Base-by-base conservation (phyloP, 2,888 invertebrate species). In the Leptopilina syphax region DNA sequence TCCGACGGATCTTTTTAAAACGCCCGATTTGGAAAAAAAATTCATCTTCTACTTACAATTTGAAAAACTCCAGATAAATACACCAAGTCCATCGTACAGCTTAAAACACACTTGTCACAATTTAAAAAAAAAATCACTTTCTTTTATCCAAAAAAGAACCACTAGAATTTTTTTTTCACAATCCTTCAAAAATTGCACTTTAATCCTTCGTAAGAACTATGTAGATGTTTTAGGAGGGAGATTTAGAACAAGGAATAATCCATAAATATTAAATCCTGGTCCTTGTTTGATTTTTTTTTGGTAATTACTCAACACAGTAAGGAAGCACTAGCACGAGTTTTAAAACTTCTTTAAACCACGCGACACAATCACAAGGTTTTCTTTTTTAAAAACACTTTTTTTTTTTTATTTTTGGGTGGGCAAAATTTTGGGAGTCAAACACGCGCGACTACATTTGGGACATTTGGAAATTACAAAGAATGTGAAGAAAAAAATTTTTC, bases 21-120 rank as follows among this genome's bases (percentile, higher is more conserved):
- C 44, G 8, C 44, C 8, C 44, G 44, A 44, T 8, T 8, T 44
- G 1, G 7, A 24, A 65, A 12, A 24, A 44, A 63, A 65, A 34
- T 34, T 34, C 34, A 34, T 7, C 1, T 44, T 44, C 8, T 84
- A 85, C 87, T 87, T 87, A 87, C 87, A 81, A 86, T 84, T 81
- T 84, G 83, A 81, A 83, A 83, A 82, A 87, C 80, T 82, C 79
- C 76, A 79, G 78, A 70, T 76, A 78, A 76, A 79, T 68, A 83
- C 73, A 79, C 80, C 83, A 67, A 65, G 85, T 81, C 82, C 87
- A 87, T 87, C 85, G 85, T 85, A 86, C 86, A 84, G 65, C 79
- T 76, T 81, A 67, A 67, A 85, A 81, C 80, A 83, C 86, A 87
- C 87, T 83, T 83, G n/a, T 84, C 87, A 87, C 87, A 86, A 78